Base-by-base conservation (phyloP, 2,797 vertebrate genomes). In the Siniperca undulata region DNA sequence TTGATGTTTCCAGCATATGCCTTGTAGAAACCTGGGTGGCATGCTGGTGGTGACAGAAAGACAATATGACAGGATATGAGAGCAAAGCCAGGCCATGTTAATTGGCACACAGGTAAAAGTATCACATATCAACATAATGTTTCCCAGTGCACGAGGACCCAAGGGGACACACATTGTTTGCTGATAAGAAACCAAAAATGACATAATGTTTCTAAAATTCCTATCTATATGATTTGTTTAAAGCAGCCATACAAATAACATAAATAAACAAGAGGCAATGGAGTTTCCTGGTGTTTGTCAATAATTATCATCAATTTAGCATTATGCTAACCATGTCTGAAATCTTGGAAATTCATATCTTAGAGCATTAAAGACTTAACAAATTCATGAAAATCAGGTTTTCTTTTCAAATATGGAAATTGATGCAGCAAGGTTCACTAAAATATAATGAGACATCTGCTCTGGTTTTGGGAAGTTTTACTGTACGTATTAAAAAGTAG, bases 21-120 rank as follows among this genome's bases (percentile, higher is more conserved):
- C 95, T 99, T 99, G 94, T 98, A 99, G 95, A 98, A 99, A 86
- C 98, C 97, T 69, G 97, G 96, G 67, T 95, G 96, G 91, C 98
- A 99, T 59, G 98, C 98, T 99, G 93, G 62, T 93, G 78, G 84
- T 20, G 94, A 88, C 67, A 94, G 58, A 90, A 73, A 87, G 58
- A 89, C 38, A 77, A 60, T 36, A 42, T 22, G 34, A 56, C 4
- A 59, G 48, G 14, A 68, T 13, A 65, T 84, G 56, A 78, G 44
- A 53, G 19, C 8, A 48, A 17, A 60, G 40, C 5, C 2, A 59
- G 3, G n/a, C 9, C 6, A 44, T 30, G 40, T 27, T 69, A 19
- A 14, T 38, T 53, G 20, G 7, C 0, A 2, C 4, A 52, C 1
- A 56, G 48, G 13, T 36, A 38, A 14, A 68, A 77, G 75, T 65